These are phyloP conservation scores for Protobothrops flavoviridis DNA, from an alignment of 2,113 vertebrate species.

Conservation along the genomic window DNA sequence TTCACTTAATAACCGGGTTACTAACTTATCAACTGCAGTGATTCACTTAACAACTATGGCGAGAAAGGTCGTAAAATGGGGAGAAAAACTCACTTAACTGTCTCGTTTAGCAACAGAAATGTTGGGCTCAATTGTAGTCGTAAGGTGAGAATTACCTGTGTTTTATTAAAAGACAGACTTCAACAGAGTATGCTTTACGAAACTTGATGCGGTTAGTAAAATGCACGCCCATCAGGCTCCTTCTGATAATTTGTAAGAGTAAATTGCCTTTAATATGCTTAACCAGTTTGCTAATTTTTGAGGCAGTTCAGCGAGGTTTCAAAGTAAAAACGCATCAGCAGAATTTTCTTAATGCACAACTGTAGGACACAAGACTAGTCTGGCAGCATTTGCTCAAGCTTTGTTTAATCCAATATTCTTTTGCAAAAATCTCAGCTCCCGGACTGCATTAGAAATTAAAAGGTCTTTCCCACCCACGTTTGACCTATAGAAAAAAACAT, in stretches of 20 bases:
- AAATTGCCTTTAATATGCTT: neutral
- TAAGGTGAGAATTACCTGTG: too few species aligned
- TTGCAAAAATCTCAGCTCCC: neutral
- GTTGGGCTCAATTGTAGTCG: too few species aligned
- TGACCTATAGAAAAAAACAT: neutral
- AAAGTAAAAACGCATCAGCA: neutral
- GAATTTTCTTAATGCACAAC: neutral
- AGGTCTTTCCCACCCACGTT: neutral
- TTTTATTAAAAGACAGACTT: neutral
- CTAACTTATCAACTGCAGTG: too few species aligned
- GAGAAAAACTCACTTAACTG: too few species aligned
- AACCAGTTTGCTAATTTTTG: neutral
- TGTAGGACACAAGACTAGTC: neutral
- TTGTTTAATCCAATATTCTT: too few species aligned
- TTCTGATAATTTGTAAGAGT: neutral
- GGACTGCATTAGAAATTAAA: neutral
- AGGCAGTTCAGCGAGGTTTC: neutral
- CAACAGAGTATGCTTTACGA: neutral
- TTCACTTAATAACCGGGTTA: too few species aligned
- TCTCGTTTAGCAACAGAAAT: too few species aligned
- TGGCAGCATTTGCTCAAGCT: neutral
- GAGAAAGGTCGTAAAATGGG: too few species aligned
- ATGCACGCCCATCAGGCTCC: fast-evolving
- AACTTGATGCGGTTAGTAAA: neutral
- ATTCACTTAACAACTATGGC: too few species aligned